Conservation (phyloP, 2,113 vertebrate genomes). For the Elachura formosa region DNA sequence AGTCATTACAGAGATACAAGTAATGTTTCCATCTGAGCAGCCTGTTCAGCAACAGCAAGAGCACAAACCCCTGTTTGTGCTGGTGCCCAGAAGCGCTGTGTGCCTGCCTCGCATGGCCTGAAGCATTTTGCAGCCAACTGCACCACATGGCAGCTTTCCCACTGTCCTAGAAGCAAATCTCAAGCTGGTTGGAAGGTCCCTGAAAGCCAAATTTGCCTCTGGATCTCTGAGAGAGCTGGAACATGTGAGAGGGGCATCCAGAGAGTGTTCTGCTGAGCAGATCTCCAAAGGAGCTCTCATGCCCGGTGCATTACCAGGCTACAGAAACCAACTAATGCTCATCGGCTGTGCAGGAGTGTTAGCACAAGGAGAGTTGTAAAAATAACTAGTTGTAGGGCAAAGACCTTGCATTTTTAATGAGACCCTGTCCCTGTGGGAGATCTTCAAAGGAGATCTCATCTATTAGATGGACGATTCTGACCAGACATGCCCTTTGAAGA, state of each 20-base stretch:
- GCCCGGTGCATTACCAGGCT: slow-evolving; percentile 25
- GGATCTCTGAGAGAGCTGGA: not conserved
- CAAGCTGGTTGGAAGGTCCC: not conserved
- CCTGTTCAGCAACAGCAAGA: not conserved
- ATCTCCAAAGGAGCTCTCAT: not conserved
- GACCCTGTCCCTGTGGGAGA: not conserved
- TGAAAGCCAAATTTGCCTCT: slow-evolving; percentile 55
- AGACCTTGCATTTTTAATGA: slow-evolving; percentile 60
- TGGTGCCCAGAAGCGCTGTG: not conserved
- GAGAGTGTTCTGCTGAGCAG: not conserved
- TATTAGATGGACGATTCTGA: not conserved
- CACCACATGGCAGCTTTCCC: slow-evolving; percentile 18
- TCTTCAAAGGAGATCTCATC: slow-evolving; percentile 32
- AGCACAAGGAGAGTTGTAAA: slow-evolving; percentile 31
- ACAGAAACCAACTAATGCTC: slow-evolving; percentile 11
- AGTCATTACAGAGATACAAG: not conserved
- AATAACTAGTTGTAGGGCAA: slow-evolving; percentile 52
- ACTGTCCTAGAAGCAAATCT: slow-evolving; percentile 7
- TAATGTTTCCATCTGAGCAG: not conserved
- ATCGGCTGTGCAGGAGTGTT: not conserved
- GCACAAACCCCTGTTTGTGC: not conserved
- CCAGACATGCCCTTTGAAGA: slow-evolving; percentile 9
- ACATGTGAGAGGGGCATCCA: not conserved
- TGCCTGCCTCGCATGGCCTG: slow-evolving; percentile 2
- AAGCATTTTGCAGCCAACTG: slow-evolving; percentile 28